Evolutionary conservation across 2,113 vertebrate genomes (phyloP), one percentile per base, ranked within the genome.

Genomic region (Panthera uncia): DNA sequence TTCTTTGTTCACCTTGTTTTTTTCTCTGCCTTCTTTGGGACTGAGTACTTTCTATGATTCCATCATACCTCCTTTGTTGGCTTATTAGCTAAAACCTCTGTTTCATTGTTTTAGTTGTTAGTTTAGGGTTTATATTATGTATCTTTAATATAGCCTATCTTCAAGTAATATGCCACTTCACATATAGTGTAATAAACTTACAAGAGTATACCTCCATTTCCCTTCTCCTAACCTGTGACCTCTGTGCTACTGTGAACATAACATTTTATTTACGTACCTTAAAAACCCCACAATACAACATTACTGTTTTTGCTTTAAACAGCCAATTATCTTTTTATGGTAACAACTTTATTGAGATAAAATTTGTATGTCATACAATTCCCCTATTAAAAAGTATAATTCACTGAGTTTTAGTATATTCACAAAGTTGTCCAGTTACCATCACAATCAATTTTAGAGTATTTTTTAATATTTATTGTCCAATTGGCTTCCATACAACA

Each of bases 61-160:
- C 50, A 25, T 93, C 29, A 50, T 50, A 18, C 73, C 25, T 89
- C 36, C 33, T 85, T 19, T 86, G 12, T 78, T 86, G 66, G 7
- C 27, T 94, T 74, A 68, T 52, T 89, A 38, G 52, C 52, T 81
- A 14, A 61, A 71, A 3, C 16, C n/a, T 69, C 73, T 66, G 13
- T 84, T 97, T 79, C 76, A 31, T 84, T 52, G 21, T 33, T 79
- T 91, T 55, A 69, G 55, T 84, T 95, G 79, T 85, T 93, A 57
- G 41, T 95, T 85, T 71, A 73, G 61, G 23, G 52, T 93, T 97
- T 50, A 55, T n/a, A 25, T 45, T 69, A 50, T 81, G 1, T 81
- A 57, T 94, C 14, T 95, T 92, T 57, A 80, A 71, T 27, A 0
- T 73, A 41, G 6, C 45, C 74, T 97, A 4, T 55, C 18, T 50